These are phyloP conservation scores for Anastrepha obliqua DNA, from an alignment of 1,140 invertebrate species.

Conservation along the genomic window DNA sequence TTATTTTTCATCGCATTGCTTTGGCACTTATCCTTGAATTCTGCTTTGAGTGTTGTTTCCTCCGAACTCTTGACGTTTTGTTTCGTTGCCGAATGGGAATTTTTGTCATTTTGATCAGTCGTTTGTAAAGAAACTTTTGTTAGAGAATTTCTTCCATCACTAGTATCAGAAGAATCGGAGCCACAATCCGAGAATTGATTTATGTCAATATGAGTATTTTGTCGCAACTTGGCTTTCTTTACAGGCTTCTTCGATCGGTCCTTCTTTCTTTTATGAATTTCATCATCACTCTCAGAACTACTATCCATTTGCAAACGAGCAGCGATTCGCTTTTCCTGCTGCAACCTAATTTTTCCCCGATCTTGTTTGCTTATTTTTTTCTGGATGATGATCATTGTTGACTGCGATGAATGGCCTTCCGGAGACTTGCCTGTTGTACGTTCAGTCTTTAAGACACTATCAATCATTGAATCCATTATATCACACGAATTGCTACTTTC, in stretches of 20 bases:
- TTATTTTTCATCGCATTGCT: too few species aligned
- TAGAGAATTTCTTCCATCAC: neutral
- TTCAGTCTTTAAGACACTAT: slow-evolving; percentile 31
- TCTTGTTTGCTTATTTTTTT: slow-evolving; percentile 70
- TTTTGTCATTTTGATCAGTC: neutral
- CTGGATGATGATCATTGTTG: slow-evolving; percentile 55
- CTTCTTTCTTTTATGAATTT: slow-evolving; percentile 66
- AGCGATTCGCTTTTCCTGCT: slow-evolving; percentile 69
- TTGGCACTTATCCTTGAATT: neutral
- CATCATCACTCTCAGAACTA: slow-evolving; percentile 71
- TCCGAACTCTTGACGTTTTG: neutral
- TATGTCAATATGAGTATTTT: slow-evolving; percentile 8
- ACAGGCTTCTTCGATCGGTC: slow-evolving; percentile 68
- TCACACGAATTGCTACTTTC: slow-evolving; percentile 47
- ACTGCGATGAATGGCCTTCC: slow-evolving; percentile 22
- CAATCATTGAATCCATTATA: neutral
- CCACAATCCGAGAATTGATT: slow-evolving; percentile 58
- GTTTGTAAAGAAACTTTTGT: neutral
- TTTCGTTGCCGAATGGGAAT: neutral
- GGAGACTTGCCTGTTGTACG: neutral
- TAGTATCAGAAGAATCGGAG: slow-evolving; percentile 49
- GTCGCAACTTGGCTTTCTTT: slow-evolving; percentile 62
- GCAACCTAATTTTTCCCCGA: slow-evolving; percentile 68
- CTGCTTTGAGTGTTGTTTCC: neutral
- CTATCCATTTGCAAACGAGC: slow-evolving; percentile 66